These are phyloP conservation scores for Meriones unguiculatus DNA, from an alignment of 2,113 vertebrate genomes.

Conservation along the genomic window DNA sequence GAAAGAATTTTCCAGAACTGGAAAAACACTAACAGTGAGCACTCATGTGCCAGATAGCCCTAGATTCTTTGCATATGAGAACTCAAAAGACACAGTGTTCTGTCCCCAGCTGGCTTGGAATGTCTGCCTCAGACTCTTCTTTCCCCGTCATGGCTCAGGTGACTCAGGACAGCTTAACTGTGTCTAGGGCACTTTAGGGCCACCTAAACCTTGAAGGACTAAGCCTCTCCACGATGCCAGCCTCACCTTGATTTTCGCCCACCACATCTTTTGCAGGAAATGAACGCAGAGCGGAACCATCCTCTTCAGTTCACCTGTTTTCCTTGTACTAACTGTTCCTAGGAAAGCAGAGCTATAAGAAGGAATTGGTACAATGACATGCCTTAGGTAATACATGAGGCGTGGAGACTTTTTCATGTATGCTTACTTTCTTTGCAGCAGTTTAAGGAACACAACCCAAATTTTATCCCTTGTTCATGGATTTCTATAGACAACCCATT, in stretches of 20 bases:
- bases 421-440: slow-evolving; percentile 15
- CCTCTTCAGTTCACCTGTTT: not conserved
- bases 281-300: not conserved
- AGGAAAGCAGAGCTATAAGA: not conserved
- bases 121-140: not conserved
- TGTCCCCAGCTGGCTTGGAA: not conserved
- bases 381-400: not conserved
- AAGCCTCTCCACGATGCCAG: not conserved
- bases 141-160: fast-evolving
- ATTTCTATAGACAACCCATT: slow-evolving; percentile 73
- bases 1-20: slow-evolving; percentile 3
- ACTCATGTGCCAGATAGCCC: not conserved
- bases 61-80: not conserved
- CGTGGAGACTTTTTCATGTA: not conserved
- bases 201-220: not conserved
- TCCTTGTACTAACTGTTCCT: not conserved
- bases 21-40: not conserved
- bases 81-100: not conserved
- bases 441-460: slow-evolving; percentile 34
- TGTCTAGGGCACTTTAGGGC: not conserved
- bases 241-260: not conserved
- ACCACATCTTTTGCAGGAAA: not conserved
- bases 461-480: not conserved
- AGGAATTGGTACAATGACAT: not conserved
- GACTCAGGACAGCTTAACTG: not conserved